A percentile compares a stretch with the other conserved stretches of the same genome.
phyloP scores from a whole-genome alignment of 1,140 invertebrate species.

The Zaprionus vittiger region DNA sequence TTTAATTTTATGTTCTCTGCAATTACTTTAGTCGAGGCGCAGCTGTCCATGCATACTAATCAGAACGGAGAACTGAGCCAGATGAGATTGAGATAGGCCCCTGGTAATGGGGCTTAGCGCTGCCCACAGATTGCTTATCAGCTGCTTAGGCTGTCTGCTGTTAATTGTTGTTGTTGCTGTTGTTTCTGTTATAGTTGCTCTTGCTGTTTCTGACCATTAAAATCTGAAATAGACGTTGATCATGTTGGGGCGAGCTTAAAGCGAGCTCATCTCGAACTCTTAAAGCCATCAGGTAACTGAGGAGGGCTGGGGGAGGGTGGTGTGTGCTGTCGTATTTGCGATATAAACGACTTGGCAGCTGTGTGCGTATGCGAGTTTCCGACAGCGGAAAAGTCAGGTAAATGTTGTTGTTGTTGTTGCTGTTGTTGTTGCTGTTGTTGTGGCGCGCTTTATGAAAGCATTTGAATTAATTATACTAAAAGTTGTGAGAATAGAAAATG shows the following conservation, averaged over 20 bases:
- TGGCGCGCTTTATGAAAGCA: constrained; percentile 62
- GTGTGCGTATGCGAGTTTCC: not conserved
- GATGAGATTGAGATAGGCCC: not conserved
- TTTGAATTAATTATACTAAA: constrained; percentile 80
- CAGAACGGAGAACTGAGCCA: constrained; percentile 16
- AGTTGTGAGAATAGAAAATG: constrained; percentile 81
- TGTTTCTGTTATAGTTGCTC: not conserved
- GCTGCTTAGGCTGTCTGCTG: constrained; percentile 8
- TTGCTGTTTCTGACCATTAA: not conserved
- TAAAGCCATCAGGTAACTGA: constrained; percentile 3
- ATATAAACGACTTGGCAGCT: constrained; percentile 10
- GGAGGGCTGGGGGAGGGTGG: not conserved
- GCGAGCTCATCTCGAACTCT: not conserved
- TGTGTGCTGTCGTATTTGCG: not conserved
- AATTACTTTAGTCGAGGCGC: constrained; percentile 63
- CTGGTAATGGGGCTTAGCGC: not conserved
- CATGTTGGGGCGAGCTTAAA: not conserved
- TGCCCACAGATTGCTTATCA: constrained; percentile 16
- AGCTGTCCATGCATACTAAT: constrained; percentile 74
- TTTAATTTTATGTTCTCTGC: constrained; percentile 69
- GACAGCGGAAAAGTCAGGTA: constrained; percentile 5
- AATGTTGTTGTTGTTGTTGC: not conserved
- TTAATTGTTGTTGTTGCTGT: constrained; percentile 33
- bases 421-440: constrained; percentile 46
- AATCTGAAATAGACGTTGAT: constrained; percentile 10